Evolutionary conservation across 53 echinoderm and acorn worm species (phyloP).

Genomic region (Holothuria scabra): DNA sequence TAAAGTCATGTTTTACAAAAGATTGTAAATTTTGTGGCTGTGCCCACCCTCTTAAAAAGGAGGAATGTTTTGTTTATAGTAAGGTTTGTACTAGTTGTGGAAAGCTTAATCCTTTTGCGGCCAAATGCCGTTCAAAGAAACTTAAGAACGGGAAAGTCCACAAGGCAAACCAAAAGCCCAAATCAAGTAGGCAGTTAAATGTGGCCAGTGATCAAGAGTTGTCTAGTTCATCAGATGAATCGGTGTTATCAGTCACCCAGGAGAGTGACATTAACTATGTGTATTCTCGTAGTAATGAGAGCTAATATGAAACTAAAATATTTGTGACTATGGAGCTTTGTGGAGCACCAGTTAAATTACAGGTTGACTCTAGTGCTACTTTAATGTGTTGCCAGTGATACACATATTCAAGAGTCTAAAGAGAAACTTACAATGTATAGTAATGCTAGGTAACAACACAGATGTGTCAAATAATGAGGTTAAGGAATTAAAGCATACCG

Average conservation of each 20-base stretch:
- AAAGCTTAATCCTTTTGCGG: conserved; percentile 25
- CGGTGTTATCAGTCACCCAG: conserved; percentile 22
- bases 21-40: conserved; percentile 42
- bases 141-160: neutral
- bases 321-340: neutral
- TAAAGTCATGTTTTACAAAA: neutral
- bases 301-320: conserved; percentile 20
- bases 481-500: too few species aligned
- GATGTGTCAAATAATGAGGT: too few species aligned
- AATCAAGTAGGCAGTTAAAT: neutral
- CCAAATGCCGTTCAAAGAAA: conserved; percentile 24
- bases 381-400: conserved; percentile 15
- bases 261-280: neutral
- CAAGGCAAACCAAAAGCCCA: neutral
- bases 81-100: conserved; percentile 27
- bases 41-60: conserved; percentile 12
- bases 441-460: conserved; percentile 21
- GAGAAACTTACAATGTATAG: conserved; percentile 33
- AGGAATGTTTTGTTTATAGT: conserved; percentile 28
- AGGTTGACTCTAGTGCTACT: too few species aligned
- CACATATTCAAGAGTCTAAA: neutral
- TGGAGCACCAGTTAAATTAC: conserved; percentile 27
- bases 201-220: neutral
- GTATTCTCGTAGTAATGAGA: neutral
- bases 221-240: conserved; percentile 48